A percentile compares a stretch with the other conserved stretches of the same genome.
phyloP scores from a whole-genome alignment of 1,140 invertebrate genomes.

The Drosophila tropicalis region DNA sequence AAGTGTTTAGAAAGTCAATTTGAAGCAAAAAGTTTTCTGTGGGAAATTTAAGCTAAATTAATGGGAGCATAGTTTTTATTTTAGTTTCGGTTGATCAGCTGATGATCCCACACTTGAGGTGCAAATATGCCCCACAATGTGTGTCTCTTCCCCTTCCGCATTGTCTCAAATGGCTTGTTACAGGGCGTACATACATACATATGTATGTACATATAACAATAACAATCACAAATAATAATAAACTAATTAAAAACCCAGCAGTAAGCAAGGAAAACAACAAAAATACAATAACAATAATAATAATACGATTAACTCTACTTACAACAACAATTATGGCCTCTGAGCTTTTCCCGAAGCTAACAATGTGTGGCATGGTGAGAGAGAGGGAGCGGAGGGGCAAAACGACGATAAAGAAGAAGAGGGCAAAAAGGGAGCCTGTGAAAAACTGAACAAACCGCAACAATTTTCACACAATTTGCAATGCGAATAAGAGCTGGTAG shows the following conservation, averaged over 20 bases:
- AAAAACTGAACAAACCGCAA: constrained; percentile 43
- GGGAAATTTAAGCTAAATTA: too few relatives aligned
- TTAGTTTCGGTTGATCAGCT: too few relatives aligned
- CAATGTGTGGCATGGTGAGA: constrained; percentile 34
- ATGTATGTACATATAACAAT: not conserved
- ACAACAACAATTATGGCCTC: constrained; percentile 47
- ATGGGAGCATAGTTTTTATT: too few relatives aligned
- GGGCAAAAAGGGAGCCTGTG: constrained; percentile 29
- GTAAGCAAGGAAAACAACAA: not conserved
- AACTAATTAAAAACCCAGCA: constrained; percentile 64
- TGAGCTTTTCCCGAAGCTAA: constrained; percentile 50
- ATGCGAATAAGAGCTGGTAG: constrained; percentile 16
- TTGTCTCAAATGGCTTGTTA: constrained; percentile 13
- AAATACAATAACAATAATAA: not conserved
- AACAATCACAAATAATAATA: constrained; percentile 63
- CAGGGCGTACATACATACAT: not conserved
- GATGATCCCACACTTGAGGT: not conserved
- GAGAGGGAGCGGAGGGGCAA: not conserved
- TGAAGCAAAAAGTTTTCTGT: too few relatives aligned
- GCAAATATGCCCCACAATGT: not conserved
- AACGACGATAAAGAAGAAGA: not conserved
- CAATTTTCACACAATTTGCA: constrained; percentile 71
- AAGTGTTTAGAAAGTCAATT: too few relatives aligned
- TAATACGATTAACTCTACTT: constrained; percentile 13
- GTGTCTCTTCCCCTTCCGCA: constrained; percentile 7